Base-by-base conservation (phyloP, 2,113 vertebrate genomes). In the Corythaixoides concolor region DNA sequence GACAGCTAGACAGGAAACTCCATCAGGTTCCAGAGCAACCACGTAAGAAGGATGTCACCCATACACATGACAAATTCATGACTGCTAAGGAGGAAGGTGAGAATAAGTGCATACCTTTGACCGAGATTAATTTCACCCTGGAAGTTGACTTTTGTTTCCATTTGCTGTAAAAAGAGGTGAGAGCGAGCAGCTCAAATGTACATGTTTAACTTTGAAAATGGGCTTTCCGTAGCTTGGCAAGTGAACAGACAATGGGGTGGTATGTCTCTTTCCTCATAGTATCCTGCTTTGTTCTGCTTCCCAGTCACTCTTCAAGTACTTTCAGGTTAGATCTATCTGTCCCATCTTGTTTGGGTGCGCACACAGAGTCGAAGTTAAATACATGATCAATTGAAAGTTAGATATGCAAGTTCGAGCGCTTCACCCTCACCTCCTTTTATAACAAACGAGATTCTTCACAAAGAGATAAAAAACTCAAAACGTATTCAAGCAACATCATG, bases 221-320 rank as follows among this genome's bases (percentile, higher is more conserved):
- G 2, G 0, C 59, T 89, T 86, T 69, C 39, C 33, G 14, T 39
- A 27, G 27, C 12, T 62, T 87, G 68, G 76, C 72, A 89, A 69
- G 72, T 20, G 47, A 92, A 39, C 45, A 88, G 60, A 67, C 27
- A 28, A 4, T 41, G 27, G 39, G 11, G 39, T 62, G 19, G 6
- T 58, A 62, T 26, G 24, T 58, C 59, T 92, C 27, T 77, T 64
- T 78, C 68, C 24, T 91, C 55, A 77, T 3, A 66, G n/a, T 23
- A 50, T 37, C 68, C 37, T 55, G 9, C 68, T 96, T 96, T 97
- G 84, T 91, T 87, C 76, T 84, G 50, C 37, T 91, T 89, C 95
- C 55, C 64, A 87, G 27, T 37, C 59, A 68, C 5, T 37, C 41
- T 81, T 84, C 50, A 93, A 89, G 81, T 55, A 74, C 56, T 55